phyloP scores from a whole-genome alignment of 2,888 invertebrate genomes.

The Dichetophora obliterata region DNA sequence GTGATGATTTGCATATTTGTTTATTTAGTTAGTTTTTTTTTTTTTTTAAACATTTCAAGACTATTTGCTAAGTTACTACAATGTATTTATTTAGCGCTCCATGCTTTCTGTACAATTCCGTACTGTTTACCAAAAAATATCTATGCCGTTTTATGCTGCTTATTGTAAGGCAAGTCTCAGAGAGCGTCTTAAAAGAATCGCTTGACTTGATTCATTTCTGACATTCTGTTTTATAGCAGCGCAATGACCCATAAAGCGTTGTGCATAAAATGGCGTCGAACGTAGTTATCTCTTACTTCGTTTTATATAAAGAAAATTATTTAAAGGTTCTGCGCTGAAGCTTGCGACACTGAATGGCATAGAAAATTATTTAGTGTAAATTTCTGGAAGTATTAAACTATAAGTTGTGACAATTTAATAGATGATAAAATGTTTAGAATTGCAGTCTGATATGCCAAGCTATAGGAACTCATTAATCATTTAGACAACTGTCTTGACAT shows the following conservation, averaged over 20 bases:
- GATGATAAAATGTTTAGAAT: too few relatives aligned
- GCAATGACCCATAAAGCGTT: conserved; percentile 24
- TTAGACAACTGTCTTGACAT: too few relatives aligned
- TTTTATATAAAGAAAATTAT: not conserved
- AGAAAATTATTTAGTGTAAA: not conserved
- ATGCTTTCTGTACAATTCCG: not conserved
- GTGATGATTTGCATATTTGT: not conserved
- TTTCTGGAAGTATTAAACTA: not conserved
- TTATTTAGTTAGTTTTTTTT: too few relatives aligned
- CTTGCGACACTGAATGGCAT: not conserved
- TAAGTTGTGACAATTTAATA: too few relatives aligned
- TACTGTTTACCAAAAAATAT: not conserved
- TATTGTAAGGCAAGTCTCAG: not conserved
- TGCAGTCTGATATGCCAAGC: too few relatives aligned
- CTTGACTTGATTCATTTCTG: not conserved
- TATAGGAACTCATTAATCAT: too few relatives aligned
- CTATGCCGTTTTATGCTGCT: not conserved
- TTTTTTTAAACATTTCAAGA: conserved; percentile 20
- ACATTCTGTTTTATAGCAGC: conserved; percentile 1
- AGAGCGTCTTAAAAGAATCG: not conserved
- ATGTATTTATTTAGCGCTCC: conserved; percentile 10
- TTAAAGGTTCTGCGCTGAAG: not conserved
- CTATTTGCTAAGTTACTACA: not conserved
- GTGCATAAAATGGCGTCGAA: not conserved
- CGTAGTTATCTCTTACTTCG: not conserved